Evolutionary conservation across 2,888 invertebrate species (phyloP).

Genomic region (Lymantria monacha): DNA sequence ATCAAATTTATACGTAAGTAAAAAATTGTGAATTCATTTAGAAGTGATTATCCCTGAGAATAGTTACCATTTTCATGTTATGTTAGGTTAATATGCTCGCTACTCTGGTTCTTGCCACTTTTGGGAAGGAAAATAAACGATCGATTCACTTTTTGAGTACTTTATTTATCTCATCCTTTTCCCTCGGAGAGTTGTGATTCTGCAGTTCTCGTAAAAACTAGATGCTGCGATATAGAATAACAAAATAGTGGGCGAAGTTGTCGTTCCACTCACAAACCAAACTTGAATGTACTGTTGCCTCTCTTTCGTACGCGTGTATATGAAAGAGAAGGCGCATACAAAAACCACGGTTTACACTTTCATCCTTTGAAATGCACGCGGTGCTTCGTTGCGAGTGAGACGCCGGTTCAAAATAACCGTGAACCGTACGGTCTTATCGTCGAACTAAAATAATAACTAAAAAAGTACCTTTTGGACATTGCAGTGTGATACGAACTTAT

Average conservation of each 20-base stretch:
- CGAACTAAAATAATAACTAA: too few species aligned
- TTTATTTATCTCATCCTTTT: constrained; percentile 35
- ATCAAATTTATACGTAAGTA: constrained; percentile 14
- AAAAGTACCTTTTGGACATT: constrained; percentile 53
- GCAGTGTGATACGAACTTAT: constrained; percentile 51
- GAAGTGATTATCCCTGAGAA: constrained; percentile 76
- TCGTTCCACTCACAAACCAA: constrained; percentile 50
- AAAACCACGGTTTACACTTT: constrained; percentile 80
- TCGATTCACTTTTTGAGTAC: constrained; percentile 59
- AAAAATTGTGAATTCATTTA: constrained; percentile 39
- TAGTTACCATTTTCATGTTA: constrained; percentile 78
- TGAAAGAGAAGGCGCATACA: constrained; percentile 74
- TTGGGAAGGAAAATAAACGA: constrained; percentile 75
- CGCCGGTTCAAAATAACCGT: constrained; percentile 68
- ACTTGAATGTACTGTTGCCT: constrained; percentile 51
- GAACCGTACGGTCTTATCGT: constrained; percentile 60
- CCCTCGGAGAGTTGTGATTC: constrained; percentile 4
- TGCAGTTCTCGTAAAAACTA: constrained; percentile 7
- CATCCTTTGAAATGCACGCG: constrained; percentile 80
- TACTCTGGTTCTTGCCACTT: constrained; percentile 78
- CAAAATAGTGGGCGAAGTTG: constrained; percentile 72
- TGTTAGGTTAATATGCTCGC: constrained; percentile 70
- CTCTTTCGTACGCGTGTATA: constrained; percentile 52
- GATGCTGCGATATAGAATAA: constrained; percentile 55
- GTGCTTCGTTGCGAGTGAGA: constrained; percentile 68